A percentile compares a stretch with the other conserved stretches of the same genome.
phyloP scores from a whole-genome alignment of 2,113 vertebrate genomes.

The Gobio gobio region DNA sequence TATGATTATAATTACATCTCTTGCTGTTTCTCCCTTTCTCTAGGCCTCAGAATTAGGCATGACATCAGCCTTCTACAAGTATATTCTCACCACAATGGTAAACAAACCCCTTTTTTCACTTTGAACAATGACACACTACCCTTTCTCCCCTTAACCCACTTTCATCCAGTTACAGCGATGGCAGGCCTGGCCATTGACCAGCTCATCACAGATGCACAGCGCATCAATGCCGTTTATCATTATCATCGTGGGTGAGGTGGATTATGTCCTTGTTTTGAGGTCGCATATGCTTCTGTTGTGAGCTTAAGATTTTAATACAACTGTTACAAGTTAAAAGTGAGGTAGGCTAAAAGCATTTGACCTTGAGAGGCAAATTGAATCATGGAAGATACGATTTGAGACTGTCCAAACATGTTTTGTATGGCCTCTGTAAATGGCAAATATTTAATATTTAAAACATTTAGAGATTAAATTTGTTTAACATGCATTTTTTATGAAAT shows the following conservation, averaged over 20 bases:
- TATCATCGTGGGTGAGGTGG: conserved; percentile 49
- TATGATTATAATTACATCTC: neutral
- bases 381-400: neutral
- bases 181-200: conserved; percentile 32
- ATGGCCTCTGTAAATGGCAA: neutral
- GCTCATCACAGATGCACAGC: conserved; percentile 61
- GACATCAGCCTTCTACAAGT: conserved; percentile 91
- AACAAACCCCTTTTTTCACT: conserved; percentile 43
- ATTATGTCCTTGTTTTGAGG: conserved; percentile 63
- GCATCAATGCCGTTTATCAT: conserved; percentile 62
- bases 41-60: conserved; percentile 87
- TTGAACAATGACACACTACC: conserved; percentile 38
- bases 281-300: conserved; percentile 53
- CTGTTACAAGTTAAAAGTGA: conserved; percentile 31
- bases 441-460: conserved; percentile 1
- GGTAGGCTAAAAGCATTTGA: conserved; percentile 19
- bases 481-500: neutral
- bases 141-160: conserved; percentile 16
- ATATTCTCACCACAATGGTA: conserved; percentile 93
- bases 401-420: neutral
- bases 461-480: conserved; percentile 12
- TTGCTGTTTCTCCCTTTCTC: conserved; percentile 33
- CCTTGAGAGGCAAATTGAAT: conserved; percentile 23
- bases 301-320: neutral
- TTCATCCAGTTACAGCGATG: neutral